A percentile compares a stretch with the other conserved stretches of the same genome.
Evolutionary conservation across 2,113 vertebrate genomes (phyloP).

Genomic region (Nibea coibor): DNA sequence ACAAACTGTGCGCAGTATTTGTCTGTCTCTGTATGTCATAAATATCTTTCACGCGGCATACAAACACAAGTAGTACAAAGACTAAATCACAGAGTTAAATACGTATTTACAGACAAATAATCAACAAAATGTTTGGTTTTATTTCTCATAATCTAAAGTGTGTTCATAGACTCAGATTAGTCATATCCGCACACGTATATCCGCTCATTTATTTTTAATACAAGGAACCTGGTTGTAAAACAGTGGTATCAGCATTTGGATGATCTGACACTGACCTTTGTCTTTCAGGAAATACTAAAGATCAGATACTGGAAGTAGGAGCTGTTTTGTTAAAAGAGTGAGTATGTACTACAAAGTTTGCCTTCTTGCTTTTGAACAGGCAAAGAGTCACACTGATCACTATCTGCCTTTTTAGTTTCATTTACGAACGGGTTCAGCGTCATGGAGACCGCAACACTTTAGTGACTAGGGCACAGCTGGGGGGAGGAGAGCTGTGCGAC

Average conservation of each 20-base stretch:
- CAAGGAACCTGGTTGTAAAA: not conserved
- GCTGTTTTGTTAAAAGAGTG: slow-evolving; percentile 79
- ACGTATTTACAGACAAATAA: not conserved
- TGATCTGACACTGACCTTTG: slow-evolving; percentile 21
- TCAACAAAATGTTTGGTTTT: not conserved
- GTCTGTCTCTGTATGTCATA: not conserved
- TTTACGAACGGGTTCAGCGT: slow-evolving; percentile 77
- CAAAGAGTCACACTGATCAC: not conserved
- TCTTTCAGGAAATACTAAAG: slow-evolving; percentile 66
- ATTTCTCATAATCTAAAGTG: not conserved
- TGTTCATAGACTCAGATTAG: not conserved
- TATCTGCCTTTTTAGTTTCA: slow-evolving; percentile 71
- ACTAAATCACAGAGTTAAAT: not conserved
- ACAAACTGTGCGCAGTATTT: not conserved
- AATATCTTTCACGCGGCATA: not conserved
- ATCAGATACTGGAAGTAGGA: slow-evolving; percentile 79
- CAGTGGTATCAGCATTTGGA: not conserved
- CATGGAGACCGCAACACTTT: slow-evolving; percentile 45
- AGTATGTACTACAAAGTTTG: slow-evolving; percentile 40
- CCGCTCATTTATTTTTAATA: not conserved
- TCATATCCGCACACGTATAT: not conserved
- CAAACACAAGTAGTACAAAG: not conserved
- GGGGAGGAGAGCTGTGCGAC: slow-evolving; percentile 76
- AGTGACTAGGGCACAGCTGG: slow-evolving; percentile 77
- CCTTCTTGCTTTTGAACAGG: not conserved